phyloP scores from a whole-genome alignment of 2,113 vertebrate genomes.

The Manacus vitellinus region DNA sequence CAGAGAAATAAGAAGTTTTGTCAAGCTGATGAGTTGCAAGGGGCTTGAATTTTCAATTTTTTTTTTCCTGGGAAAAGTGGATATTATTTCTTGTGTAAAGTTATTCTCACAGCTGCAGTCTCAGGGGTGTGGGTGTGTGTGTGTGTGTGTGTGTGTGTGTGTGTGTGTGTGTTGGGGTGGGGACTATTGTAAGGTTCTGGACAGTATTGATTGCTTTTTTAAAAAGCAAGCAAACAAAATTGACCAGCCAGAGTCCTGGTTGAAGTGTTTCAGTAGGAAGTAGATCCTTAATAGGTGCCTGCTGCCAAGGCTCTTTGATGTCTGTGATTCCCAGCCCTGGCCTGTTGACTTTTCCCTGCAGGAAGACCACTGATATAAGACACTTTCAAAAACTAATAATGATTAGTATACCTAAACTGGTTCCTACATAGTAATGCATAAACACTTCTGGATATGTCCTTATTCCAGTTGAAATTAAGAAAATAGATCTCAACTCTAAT shows the following conservation, averaged over 20 bases:
- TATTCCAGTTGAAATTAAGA: background rate
- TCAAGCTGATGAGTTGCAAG: background rate
- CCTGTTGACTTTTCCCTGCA: background rate
- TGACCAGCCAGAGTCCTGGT: background rate
- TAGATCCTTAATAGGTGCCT: background rate
- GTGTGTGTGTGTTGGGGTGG: background rate
- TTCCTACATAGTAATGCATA: background rate
- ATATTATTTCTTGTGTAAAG: background rate
- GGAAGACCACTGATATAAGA: background rate
- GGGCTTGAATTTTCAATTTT: background rate
- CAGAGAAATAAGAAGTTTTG: background rate
- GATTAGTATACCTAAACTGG: background rate
- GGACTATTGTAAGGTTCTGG: background rate
- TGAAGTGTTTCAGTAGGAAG: background rate
- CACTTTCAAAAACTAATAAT: background rate
- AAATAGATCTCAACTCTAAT: background rate
- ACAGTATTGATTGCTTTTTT: background rate
- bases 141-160: background rate
- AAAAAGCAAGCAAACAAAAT: background rate
- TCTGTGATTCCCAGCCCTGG: background rate
- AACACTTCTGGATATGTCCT: background rate
- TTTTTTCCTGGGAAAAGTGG: background rate
- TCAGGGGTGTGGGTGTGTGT: background rate
- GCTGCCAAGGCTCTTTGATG: background rate
- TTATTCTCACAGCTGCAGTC: background rate